Conservation (phyloP, 2,888 invertebrate species). For the Andrena bucephala region DNA sequence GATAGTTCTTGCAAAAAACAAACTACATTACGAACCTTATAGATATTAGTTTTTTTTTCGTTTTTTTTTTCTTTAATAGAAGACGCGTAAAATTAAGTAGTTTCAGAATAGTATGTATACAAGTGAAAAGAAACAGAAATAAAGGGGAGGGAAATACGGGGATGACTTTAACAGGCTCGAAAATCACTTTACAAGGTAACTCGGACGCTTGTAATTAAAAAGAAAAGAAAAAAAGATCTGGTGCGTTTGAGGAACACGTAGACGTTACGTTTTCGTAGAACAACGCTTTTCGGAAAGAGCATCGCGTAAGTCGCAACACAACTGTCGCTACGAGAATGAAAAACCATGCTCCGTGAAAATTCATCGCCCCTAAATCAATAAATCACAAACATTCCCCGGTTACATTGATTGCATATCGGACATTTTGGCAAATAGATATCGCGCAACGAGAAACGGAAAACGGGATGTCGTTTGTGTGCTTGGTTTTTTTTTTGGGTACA, state of each 20-base stretch:
- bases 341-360: slow-evolving; percentile 28
- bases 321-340: slow-evolving; percentile 16
- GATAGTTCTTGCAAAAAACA: slow-evolving; percentile 60
- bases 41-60: slow-evolving; percentile 39
- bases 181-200: slow-evolving; percentile 45
- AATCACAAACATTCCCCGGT: slow-evolving; percentile 17
- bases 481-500: slow-evolving; percentile 67
- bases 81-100: slow-evolving; percentile 43
- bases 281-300: slow-evolving; percentile 18
- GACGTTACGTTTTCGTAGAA: slow-evolving; percentile 27
- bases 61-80: slow-evolving; percentile 43
- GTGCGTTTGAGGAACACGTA: slow-evolving; percentile 20
- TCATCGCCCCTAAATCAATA: slow-evolving; percentile 26
- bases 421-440: slow-evolving; percentile 35
- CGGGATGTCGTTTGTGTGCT: slow-evolving; percentile 48
- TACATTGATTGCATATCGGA: slow-evolving; percentile 31
- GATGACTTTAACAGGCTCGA: slow-evolving; percentile 35
- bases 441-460: slow-evolving; percentile 36
- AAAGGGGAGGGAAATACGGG: slow-evolving; percentile 39
- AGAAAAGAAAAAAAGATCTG: not conserved
- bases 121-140: slow-evolving; percentile 32
- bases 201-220: slow-evolving; percentile 36
- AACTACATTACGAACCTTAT: slow-evolving; percentile 52
- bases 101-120: slow-evolving; percentile 47
- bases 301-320: slow-evolving; percentile 20